Base-by-base conservation (phyloP, 2,113 vertebrate genomes). In the Neolamprologus modestus region DNA sequence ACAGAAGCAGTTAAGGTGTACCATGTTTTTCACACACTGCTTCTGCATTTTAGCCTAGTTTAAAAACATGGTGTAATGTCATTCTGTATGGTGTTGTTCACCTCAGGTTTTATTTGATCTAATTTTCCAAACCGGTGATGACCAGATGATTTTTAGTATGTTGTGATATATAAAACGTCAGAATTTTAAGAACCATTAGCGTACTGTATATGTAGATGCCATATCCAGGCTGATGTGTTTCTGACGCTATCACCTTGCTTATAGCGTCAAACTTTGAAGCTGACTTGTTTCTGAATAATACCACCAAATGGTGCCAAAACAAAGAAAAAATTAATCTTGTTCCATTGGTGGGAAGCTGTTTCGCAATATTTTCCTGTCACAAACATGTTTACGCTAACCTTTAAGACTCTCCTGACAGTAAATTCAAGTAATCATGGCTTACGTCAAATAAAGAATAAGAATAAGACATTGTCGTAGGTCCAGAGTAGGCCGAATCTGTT, bases 241-340 rank as follows among this genome's bases (percentile, higher is more conserved):
- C 66, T 7, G 66, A 4, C 3, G 4, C 11, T 40, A 14, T 40
- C 63, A 45, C 21, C 37, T 73, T 16, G 21, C 21, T 73, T 42
- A 45, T 14, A 42, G 21, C 0, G 8, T 73, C 66, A 26, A 24
- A 73, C 37, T 73, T 0, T 17, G n/a, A 45, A 45, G 37, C 63
- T 68, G 35, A 40, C 35, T 0, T 1, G 63, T 40, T 45, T 42
- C 66, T 73, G 21, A 71, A 71, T 73, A 73, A 26, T 16, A 45
- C 37, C 68, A 45, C 37, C 37, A 42, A 71, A 71, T 26, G 21
- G 37, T 71, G 66, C n/a, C 37, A 71, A 71, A 71, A 42, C 66
- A 26, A 73, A 73, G 68, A 45, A 45, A 73, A 42, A 17, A 16
- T 6, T 0, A 3, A 45, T 45, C 8, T 21, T 45, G 8, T 26